Conservation (phyloP, 1,140 invertebrate species). For the Drosophila yakuba region DNA sequence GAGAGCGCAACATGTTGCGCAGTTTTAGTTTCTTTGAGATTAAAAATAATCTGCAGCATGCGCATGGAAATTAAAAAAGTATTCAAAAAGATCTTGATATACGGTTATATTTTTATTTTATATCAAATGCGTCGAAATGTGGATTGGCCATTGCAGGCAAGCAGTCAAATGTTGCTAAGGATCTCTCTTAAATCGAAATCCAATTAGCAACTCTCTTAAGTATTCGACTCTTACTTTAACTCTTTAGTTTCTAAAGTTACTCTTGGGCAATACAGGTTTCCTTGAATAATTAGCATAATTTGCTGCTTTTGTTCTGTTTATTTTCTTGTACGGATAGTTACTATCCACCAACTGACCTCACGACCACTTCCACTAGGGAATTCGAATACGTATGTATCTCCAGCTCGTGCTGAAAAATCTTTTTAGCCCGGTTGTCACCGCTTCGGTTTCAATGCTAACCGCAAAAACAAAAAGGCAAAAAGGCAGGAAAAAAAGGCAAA, state of each 20-base stretch:
- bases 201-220: neutral
- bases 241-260: neutral
- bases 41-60: too few species aligned
- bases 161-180: neutral
- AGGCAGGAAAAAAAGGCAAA: neutral
- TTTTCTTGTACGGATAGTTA: conserved; percentile 18
- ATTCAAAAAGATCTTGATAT: too few species aligned
- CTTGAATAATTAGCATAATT: conserved; percentile 78
- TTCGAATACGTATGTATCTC: conserved; percentile 6
- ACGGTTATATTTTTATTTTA: too few species aligned
- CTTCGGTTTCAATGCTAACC: conserved; percentile 67
- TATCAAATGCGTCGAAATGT: neutral
- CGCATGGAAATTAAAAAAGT: too few species aligned
- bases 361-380: conserved; percentile 16
- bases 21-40: neutral
- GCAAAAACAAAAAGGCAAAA: conserved; percentile 32
- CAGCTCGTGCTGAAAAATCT: conserved; percentile 26
- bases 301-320: conserved; percentile 51
- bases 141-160: neutral
- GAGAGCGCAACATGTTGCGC: neutral
- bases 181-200: neutral
- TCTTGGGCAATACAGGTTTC: conserved; percentile 57
- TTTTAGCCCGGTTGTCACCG: conserved; percentile 25
- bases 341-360: conserved; percentile 53
- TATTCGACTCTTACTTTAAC: neutral